Conservation (phyloP, 2,888 invertebrate genomes). For the Aphidius colemani region DNA sequence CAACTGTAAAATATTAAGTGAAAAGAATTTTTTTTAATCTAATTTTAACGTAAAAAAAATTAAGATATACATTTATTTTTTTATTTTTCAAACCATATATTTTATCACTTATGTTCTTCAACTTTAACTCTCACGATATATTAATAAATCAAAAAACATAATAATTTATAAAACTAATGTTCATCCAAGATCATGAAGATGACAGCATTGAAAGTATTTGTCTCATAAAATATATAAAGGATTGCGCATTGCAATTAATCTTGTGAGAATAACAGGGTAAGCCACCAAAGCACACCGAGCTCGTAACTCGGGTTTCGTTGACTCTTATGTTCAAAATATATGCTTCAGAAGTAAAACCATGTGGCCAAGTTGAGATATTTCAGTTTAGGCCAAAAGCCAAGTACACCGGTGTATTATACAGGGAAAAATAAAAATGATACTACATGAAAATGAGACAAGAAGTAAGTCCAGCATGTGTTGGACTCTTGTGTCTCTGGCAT, state of each 20-base stretch:
- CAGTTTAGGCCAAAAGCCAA: conserved; percentile 20
- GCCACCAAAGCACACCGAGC: conserved; percentile 35
- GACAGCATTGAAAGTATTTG: conserved; percentile 10
- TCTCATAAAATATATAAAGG: neutral
- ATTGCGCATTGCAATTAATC: conserved; percentile 40
- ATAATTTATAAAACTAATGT: too few species aligned
- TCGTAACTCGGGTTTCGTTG: conserved; percentile 46
- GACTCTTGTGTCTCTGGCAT: conserved; percentile 45
- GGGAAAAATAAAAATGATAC: conserved; percentile 35
- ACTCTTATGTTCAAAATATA: conserved; percentile 36
- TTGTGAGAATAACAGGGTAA: conserved; percentile 31
- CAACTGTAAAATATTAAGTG: too few species aligned
- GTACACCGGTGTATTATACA: conserved; percentile 6
- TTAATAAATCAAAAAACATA: too few species aligned
- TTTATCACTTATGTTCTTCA: too few species aligned
- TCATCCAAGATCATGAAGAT: too few species aligned
- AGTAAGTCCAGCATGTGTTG: conserved; percentile 40
- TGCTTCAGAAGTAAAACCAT: conserved; percentile 26
- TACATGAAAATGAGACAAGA: conserved; percentile 35
- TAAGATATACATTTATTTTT: too few species aligned
- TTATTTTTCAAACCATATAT: too few species aligned
- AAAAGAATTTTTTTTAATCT: too few species aligned
- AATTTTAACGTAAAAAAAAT: too few species aligned
- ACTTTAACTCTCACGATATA: too few species aligned
- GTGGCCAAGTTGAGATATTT: conserved; percentile 25